Evolutionary conservation across 1,140 invertebrate species (phyloP), one percentile per base, ranked within the genome.

Genomic region (Halictus rubicundus): DNA sequence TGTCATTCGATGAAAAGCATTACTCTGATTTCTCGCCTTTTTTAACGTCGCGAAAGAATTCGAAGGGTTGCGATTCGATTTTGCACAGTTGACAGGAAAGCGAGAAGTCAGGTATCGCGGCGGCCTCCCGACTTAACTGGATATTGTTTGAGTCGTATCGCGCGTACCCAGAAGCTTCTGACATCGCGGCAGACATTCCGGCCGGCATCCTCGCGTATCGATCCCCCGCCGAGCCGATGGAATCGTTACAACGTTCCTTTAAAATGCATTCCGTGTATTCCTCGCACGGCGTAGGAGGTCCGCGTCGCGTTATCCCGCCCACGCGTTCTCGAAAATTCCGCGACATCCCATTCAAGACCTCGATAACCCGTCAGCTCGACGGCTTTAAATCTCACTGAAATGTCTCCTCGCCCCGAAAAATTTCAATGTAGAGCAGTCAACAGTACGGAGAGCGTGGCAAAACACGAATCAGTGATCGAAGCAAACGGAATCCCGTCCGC

Each of bases 221-320:
- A 78, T 71, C 68, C 25, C n/a, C 1, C 10, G 12, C 16, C 68
- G 8, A 37, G 27, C 46, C 59, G 60, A 78, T 70, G 25, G 46
- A 71, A 70, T 71, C 60, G 68, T 78, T 78, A 63, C 69, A 74
- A 54, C 23, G 23, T 74, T 64, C 39, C 77, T 54, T 60, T 23
- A 46, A 46, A 60, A 66, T 32, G 23, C 32, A 54, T 32, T 78
- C 19, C 46, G n/a, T 39, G 68, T 27, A 63, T 63, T 71, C 46
- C 59, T 39, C 8, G 14, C 14, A 23, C 12, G 46, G 12, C 3
- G 64, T 39, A 23, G n/a, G 21, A 25, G 12, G 39, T 25, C 27
- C 4, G 3, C 60, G 16, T 7, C 16, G 27, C 60, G 27, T 27
- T 16, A 19, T 37, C 25, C 60, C 27, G 1, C 10, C 7, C 25